phyloP scores from a whole-genome alignment of 2,888 invertebrate genomes.

The Acanthosepion pharaonis region DNA sequence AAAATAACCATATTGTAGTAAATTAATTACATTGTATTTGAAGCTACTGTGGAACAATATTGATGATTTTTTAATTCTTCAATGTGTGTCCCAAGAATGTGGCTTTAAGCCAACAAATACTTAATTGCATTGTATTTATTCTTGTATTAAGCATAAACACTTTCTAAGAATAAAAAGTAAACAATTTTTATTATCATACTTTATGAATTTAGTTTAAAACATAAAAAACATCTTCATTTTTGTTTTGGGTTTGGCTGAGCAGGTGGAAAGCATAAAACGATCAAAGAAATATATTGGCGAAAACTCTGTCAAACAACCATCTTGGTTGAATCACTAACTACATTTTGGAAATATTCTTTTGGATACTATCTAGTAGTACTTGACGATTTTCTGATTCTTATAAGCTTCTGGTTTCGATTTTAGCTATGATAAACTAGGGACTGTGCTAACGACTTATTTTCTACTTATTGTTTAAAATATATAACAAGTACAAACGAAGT shows the following conservation, averaged over 20 bases:
- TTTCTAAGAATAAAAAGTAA: not conserved
- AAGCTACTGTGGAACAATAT: too few relatives aligned
- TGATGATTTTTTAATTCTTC: not conserved
- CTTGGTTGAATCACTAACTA: not conserved
- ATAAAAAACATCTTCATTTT: not conserved
- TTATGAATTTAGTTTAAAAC: not conserved
- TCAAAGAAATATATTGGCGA: not conserved
- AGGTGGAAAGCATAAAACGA: not conserved
- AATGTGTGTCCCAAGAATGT: not conserved
- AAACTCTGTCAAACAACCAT: not conserved
- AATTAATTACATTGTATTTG: not conserved
- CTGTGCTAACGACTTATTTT: not conserved
- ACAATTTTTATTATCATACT: not conserved
- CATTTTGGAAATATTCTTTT: not conserved
- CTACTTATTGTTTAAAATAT: not conserved
- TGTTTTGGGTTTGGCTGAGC: not conserved
- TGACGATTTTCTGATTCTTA: not conserved
- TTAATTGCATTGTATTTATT: not conserved
- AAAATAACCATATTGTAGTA: too few relatives aligned
- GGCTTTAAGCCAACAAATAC: not conserved
- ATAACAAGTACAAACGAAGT: not conserved
- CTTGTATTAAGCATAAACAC: not conserved
- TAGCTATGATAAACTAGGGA: not conserved
- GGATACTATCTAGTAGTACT: not conserved
- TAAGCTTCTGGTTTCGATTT: not conserved